Percentiles rank a stretch among this genome's conserved stretches.
phyloP scores from a whole-genome alignment of 2,888 invertebrate species.

The Napeogenes inachia region DNA sequence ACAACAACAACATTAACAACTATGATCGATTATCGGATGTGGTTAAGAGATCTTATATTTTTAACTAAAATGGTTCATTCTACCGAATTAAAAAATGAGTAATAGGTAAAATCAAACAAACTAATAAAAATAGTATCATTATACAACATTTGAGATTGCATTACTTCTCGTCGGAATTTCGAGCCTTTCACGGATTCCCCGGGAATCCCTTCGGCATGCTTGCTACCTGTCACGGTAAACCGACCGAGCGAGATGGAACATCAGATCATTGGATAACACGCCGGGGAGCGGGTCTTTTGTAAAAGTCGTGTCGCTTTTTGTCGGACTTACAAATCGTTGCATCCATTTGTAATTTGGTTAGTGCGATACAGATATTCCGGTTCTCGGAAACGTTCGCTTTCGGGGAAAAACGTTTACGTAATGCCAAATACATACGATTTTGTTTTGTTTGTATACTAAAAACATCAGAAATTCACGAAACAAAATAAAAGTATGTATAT shows the following conservation, averaged over 20 bases:
- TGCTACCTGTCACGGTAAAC: conserved; percentile 45
- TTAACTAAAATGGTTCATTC: too few species aligned
- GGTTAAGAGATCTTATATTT: too few species aligned
- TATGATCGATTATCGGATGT: too few species aligned
- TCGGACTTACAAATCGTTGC: conserved; percentile 32
- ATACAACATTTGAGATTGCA: conserved; percentile 26
- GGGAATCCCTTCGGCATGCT: conserved; percentile 48
- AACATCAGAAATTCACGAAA: too few species aligned
- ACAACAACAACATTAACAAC: too few species aligned
- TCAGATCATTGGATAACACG: conserved; percentile 36
- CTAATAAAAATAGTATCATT: neutral
- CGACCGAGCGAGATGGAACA: conserved; percentile 39
- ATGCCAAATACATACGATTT: neutral
- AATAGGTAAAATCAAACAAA: too few species aligned
- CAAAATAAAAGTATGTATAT: too few species aligned
- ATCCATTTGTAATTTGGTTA: conserved; percentile 35
- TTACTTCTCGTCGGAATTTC: conserved; percentile 53
- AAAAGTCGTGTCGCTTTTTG: conserved; percentile 32
- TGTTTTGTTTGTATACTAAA: too few species aligned
- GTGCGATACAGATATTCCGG: conserved; percentile 23
- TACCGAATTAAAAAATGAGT: too few species aligned
- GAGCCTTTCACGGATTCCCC: conserved; percentile 40
- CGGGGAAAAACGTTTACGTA: neutral
- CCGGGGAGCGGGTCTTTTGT: conserved; percentile 32
- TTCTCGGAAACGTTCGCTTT: conserved; percentile 12